phyloP scores from a whole-genome alignment of 2,113 vertebrate genomes.

The Ramphastos sulfuratus region DNA sequence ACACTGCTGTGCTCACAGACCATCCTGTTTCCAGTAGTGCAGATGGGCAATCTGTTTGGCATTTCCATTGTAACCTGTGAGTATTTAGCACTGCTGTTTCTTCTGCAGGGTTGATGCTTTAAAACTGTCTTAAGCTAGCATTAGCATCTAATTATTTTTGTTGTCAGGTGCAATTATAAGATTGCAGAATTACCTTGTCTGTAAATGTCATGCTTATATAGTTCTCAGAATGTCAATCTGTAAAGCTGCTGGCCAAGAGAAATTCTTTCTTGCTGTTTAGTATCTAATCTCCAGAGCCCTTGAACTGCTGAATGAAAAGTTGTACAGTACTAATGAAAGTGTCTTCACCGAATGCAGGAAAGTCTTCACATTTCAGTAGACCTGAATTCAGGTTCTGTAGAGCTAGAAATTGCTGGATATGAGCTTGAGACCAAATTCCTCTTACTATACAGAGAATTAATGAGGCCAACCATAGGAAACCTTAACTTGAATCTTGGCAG shows the following conservation, averaged over 20 bases:
- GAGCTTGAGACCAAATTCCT: not conserved
- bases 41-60: not conserved
- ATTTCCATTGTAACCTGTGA: not conserved
- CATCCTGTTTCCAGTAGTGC: not conserved
- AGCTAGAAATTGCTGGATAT: not conserved
- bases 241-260: not conserved
- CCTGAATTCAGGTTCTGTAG: not conserved
- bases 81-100: not conserved
- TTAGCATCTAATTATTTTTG: not conserved
- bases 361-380: not conserved
- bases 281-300: not conserved
- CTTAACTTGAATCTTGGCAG: not conserved
- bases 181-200: not conserved
- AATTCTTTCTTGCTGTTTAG: not conserved
- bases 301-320: not conserved
- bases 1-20: not conserved
- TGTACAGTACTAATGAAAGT: not conserved
- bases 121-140: not conserved
- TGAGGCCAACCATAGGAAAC: not conserved
- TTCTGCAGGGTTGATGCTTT: not conserved
- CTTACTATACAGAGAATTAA: not conserved
- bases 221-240: not conserved
- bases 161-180: not conserved
- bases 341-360: not conserved
- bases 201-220: not conserved